Conservation (phyloP, 1,140 invertebrate genomes). For the Megalopta genalis region DNA sequence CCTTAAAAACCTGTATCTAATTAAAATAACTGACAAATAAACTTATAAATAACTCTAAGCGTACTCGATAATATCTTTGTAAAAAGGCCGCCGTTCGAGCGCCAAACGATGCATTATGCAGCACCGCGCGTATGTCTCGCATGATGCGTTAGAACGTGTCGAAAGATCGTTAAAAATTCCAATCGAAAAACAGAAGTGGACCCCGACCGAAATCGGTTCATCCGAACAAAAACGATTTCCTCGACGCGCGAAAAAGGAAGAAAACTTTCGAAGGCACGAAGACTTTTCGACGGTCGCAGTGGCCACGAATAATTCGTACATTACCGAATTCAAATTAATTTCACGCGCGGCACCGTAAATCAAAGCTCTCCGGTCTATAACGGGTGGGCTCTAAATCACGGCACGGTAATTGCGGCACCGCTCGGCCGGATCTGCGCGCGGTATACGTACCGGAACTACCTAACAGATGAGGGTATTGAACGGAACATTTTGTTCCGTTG, state of each 20-base stretch:
- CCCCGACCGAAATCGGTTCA: too few relatives aligned
- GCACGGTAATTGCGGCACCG: conserved; percentile 69
- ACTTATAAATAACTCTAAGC: too few relatives aligned
- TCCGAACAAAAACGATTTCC: too few relatives aligned
- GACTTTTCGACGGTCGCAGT: conserved; percentile 1
- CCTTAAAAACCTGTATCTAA: too few relatives aligned
- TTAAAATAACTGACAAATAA: too few relatives aligned
- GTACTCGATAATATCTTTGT: too few relatives aligned
- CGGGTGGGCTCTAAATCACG: conserved; percentile 73
- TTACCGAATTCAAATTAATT: conserved; percentile 75
- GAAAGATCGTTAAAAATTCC: too few relatives aligned
- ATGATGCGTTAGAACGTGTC: too few relatives aligned
- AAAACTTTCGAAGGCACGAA: neutral
- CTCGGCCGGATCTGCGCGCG: conserved; percentile 58
- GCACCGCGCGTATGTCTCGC: too few relatives aligned
- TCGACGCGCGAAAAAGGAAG: neutral
- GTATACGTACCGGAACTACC: conserved; percentile 65
- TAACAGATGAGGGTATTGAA: conserved; percentile 38
- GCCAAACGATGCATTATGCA: too few relatives aligned
- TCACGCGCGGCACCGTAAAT: conserved; percentile 68
- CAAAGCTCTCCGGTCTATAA: conserved; percentile 69
- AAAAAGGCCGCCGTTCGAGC: too few relatives aligned
- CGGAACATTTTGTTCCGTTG: conserved; percentile 37
- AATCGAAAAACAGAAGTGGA: too few relatives aligned
- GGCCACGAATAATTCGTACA: conserved; percentile 65